phyloP scores from a whole-genome alignment of 2,113 vertebrate genomes.

The Ranitomeya variabilis region DNA sequence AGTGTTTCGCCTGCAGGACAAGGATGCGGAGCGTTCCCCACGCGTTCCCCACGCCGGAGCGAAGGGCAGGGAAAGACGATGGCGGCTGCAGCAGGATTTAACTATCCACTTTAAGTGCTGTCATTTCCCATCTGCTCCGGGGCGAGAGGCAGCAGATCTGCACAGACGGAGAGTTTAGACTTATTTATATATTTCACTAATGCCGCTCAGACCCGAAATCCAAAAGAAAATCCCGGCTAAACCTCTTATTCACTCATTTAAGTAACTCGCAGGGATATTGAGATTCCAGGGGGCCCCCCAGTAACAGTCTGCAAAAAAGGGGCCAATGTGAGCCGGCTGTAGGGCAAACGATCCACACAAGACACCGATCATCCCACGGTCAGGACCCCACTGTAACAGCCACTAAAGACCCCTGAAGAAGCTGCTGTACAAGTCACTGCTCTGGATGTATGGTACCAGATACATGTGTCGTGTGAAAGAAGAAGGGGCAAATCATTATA shows the following conservation, averaged over 20 bases:
- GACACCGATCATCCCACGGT: neutral
- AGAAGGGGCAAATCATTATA: too few species aligned
- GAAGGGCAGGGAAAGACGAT: neutral
- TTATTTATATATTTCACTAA: slow-evolving; percentile 36
- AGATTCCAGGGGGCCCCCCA: slow-evolving; percentile 4
- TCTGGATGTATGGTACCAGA: neutral
- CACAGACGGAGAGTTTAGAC: slow-evolving; percentile 25
- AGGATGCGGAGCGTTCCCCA: neutral
- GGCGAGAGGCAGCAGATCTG: slow-evolving; percentile 42
- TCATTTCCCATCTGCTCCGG: slow-evolving; percentile 52
- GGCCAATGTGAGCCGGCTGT: neutral
- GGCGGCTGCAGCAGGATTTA: slow-evolving; percentile 33
- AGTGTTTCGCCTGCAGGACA: neutral
- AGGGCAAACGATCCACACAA: neutral
- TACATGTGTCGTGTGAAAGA: neutral
- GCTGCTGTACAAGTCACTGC: too few species aligned
- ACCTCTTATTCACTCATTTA: slow-evolving; percentile 31
- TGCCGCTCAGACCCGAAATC: slow-evolving; percentile 25
- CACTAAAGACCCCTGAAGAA: too few species aligned
- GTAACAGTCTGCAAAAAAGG: neutral
- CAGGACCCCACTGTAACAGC: neutral
- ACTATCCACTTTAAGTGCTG: slow-evolving; percentile 41
- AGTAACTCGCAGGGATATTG: slow-evolving; percentile 14
- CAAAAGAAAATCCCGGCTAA: slow-evolving; percentile 41
- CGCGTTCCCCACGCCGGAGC: neutral